Evolutionary conservation across 2,113 vertebrate genomes (phyloP).

Genomic region (Notiomystis cincta): DNA sequence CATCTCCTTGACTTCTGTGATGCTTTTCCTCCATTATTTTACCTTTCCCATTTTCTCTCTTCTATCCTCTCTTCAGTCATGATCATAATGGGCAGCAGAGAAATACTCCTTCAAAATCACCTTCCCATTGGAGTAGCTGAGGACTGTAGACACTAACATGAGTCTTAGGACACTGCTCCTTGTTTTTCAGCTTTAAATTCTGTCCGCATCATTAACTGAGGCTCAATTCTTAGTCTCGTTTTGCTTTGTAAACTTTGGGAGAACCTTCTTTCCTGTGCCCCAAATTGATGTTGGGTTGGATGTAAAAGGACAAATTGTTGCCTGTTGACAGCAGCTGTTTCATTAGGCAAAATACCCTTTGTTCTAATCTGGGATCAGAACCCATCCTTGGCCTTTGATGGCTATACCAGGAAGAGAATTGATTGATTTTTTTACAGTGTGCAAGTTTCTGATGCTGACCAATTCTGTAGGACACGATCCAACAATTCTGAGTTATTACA

Average conservation of each 20-base stretch:
- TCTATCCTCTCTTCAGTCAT: background rate
- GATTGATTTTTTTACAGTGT: background rate
- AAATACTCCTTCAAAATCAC: background rate
- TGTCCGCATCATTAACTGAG: background rate
- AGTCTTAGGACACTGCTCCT: background rate
- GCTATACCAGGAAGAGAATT: background rate
- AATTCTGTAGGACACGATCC: background rate
- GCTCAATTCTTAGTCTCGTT: background rate
- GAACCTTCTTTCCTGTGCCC: background rate
- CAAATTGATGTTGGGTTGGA: background rate
- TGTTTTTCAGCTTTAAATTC: background rate
- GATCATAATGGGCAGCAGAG: background rate
- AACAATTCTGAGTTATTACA: background rate
- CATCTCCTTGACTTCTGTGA: background rate
- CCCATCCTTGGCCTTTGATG: background rate
- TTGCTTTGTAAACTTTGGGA: background rate
- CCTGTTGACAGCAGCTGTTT: background rate
- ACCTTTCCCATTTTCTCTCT: background rate
- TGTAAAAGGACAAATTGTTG: background rate
- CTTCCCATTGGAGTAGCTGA: background rate
- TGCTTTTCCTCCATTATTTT: background rate
- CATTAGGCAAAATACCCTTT: background rate
- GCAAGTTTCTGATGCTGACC: background rate
- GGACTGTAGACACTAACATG: background rate
- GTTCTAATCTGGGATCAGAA: rapidly evolving